Conservation (phyloP, 2,888 invertebrate genomes). For the Agrilus cyanescens region DNA sequence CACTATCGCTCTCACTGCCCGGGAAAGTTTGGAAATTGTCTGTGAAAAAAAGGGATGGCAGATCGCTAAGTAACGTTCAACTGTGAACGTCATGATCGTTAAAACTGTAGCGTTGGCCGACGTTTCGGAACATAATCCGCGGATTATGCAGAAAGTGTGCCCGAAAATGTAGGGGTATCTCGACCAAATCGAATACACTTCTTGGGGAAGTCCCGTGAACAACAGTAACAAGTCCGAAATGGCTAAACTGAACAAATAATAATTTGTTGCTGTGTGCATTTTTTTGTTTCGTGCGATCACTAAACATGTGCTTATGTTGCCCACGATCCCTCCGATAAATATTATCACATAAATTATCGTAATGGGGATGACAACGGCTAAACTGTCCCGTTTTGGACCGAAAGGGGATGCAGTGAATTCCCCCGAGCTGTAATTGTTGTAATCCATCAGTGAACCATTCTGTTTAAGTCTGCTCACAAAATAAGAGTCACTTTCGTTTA, state of each 20-base stretch:
- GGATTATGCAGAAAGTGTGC: constrained; percentile 62
- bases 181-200: constrained; percentile 68
- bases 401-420: neutral
- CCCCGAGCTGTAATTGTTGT: too few relatives aligned
- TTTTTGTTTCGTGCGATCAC: constrained; percentile 72
- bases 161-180: constrained; percentile 71
- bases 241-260: constrained; percentile 75
- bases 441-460: too few relatives aligned
- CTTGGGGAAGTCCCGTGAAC: constrained; percentile 69
- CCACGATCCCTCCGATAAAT: constrained; percentile 66
- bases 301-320: constrained; percentile 74
- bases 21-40: constrained; percentile 75
- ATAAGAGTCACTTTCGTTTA: too few relatives aligned
- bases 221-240: constrained; percentile 71
- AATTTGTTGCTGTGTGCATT: constrained; percentile 76
- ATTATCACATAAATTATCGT: constrained; percentile 65
- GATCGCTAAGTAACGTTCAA: constrained; percentile 59
- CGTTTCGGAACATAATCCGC: constrained; percentile 69
- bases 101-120: constrained; percentile 65
- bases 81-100: constrained; percentile 57
- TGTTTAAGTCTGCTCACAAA: too few relatives aligned
- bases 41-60: constrained; percentile 61
- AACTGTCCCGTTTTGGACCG: constrained; percentile 36
- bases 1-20: constrained; percentile 71
- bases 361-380: constrained; percentile 58